A percentile compares a stretch with the other conserved stretches of the same genome.
Conservation (phyloP, 1,140 invertebrate genomes). For the Drosophila athabasca region DNA sequence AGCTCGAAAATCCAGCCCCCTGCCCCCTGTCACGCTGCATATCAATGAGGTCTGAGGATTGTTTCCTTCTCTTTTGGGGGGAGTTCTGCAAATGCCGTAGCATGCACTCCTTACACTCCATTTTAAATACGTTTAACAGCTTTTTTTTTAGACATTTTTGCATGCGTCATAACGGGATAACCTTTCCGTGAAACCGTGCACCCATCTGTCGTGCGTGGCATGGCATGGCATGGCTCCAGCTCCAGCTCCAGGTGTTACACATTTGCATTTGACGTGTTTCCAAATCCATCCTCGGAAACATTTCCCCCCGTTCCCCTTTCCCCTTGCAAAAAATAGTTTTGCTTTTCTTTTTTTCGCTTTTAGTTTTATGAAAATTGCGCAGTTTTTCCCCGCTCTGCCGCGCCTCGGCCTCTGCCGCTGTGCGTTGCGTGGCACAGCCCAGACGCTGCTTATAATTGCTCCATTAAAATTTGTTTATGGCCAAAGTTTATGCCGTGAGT, state of each 20-base stretch:
- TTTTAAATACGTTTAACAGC: slow-evolving; percentile 58
- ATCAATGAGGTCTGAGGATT: slow-evolving; percentile 49
- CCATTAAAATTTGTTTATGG: slow-evolving; percentile 81
- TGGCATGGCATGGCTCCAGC: too few species aligned
- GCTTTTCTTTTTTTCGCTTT: slow-evolving; percentile 52
- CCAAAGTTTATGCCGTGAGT: slow-evolving; percentile 69
- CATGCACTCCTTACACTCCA: slow-evolving; percentile 20
- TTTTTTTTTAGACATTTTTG: slow-evolving; percentile 44
- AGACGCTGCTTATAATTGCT: slow-evolving; percentile 80
- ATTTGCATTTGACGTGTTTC: slow-evolving; percentile 68
- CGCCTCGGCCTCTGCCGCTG: slow-evolving; percentile 1
- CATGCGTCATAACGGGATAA: slow-evolving; percentile 64
- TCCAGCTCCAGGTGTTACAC: slow-evolving; percentile 64
- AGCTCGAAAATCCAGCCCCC: background rate
- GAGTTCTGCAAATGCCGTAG: slow-evolving; percentile 28
- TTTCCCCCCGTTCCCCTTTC: too few species aligned
- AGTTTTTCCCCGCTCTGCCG: slow-evolving; percentile 19
- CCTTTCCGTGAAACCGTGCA: slow-evolving; percentile 25
- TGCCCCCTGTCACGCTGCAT: slow-evolving; percentile 41
- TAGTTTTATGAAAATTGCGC: slow-evolving; percentile 66
- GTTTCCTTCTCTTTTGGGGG: background rate
- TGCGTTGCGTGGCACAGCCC: slow-evolving; percentile 62
- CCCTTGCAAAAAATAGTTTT: slow-evolving; percentile 55
- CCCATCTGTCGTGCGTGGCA: too few species aligned
- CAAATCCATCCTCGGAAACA: slow-evolving; percentile 4